phyloP scores from a whole-genome alignment of 2,797 vertebrate species.

The Channallabes apus region DNA sequence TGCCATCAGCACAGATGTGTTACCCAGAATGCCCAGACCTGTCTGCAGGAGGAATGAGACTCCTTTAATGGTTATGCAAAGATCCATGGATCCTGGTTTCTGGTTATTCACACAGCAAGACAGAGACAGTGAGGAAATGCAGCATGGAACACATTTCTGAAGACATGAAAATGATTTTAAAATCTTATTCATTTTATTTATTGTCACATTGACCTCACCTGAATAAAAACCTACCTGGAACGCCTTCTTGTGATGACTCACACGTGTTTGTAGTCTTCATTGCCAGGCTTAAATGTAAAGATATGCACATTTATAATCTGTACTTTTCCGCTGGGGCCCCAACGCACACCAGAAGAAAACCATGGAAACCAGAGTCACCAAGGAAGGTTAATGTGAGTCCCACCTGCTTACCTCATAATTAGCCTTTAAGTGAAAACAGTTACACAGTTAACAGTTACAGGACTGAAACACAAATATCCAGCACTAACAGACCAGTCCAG shows the following conservation, averaged over 20 bases:
- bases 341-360: constrained; percentile 7
- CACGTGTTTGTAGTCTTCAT: constrained; percentile 26
- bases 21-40: too few relatives aligned
- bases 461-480: not conserved
- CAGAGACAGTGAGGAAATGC: too few relatives aligned
- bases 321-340: constrained; percentile 52
- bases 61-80: constrained; percentile 80
- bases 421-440: not conserved
- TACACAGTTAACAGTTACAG: too few relatives aligned
- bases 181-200: not conserved
- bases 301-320: constrained; percentile 68
- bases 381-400: not conserved
- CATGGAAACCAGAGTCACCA: too few relatives aligned
- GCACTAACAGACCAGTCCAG: too few relatives aligned
- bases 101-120: not conserved
- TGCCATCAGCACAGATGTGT: too few relatives aligned
- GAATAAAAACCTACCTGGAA: constrained; percentile 55
- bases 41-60: constrained; percentile 80
- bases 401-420: constrained; percentile 32
- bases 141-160: too few relatives aligned
- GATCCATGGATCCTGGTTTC: constrained; percentile 68
- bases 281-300: constrained; percentile 43
- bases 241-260: not conserved
- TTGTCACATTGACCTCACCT: not conserved
- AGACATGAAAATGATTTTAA: too few relatives aligned